A percentile compares a stretch with the other conserved stretches of the same genome.
Conservation (phyloP, 2,888 invertebrate species). For the Noctua pronuba region DNA sequence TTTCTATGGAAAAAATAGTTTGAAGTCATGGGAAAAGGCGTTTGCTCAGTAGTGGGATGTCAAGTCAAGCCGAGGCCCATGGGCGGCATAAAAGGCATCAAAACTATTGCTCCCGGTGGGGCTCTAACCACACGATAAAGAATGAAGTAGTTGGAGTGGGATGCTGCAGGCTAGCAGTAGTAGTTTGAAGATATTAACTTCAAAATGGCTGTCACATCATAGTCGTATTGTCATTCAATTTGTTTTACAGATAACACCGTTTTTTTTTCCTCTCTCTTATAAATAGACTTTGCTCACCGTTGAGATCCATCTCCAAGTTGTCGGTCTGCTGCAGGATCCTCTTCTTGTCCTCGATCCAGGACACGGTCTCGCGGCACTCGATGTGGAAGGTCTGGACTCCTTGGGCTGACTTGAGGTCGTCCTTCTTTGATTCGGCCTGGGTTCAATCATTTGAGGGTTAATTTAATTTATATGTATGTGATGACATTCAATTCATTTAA, state of each 20-base stretch:
- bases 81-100: too few relatives aligned
- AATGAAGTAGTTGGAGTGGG: too few relatives aligned
- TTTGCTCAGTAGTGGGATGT: too few relatives aligned
- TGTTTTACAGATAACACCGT: background rate
- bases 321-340: constrained; percentile 99
- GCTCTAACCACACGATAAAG: too few relatives aligned
- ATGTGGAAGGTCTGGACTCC: constrained; percentile 99
- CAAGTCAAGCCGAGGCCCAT: too few relatives aligned
- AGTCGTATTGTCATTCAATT: background rate
- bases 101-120: too few relatives aligned
- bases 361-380: constrained; percentile 99
- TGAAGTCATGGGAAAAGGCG: background rate
- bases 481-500: background rate
- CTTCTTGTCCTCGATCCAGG: constrained; percentile 99
- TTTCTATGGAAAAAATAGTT: background rate
- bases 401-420: constrained; percentile 98
- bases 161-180: background rate
- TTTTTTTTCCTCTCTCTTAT: background rate
- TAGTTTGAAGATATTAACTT: background rate
- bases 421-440: constrained; percentile 97
- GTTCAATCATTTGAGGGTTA: background rate
- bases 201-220: background rate
- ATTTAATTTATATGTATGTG: background rate
- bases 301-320: constrained; percentile 99
- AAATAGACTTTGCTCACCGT: constrained; percentile 86